A percentile compares a stretch with the other conserved stretches of the same genome.
These are phyloP conservation scores for Chaetogeoica ovagalla DNA, from an alignment of 2,888 invertebrate species.

Conservation along the genomic window DNA sequence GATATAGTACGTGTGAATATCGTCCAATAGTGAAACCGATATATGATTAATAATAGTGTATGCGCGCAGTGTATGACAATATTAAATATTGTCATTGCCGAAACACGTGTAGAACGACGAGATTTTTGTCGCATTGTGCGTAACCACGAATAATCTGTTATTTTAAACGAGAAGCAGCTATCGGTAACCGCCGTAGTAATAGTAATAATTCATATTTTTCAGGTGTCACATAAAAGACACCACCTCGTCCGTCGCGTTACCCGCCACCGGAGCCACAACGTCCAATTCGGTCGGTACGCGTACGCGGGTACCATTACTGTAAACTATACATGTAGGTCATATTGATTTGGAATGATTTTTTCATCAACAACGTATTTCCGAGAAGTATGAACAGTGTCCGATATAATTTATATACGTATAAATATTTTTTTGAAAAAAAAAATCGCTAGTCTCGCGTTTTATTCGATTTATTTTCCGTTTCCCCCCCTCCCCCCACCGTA, in stretches of 20 bases:
- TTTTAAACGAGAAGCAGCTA: conserved; percentile 14
- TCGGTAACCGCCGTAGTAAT: conserved; percentile 1
- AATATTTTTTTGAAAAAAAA: too few relatives aligned
- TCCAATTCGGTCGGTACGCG: not conserved
- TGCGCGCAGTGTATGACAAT: not conserved
- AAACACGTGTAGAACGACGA: not conserved
- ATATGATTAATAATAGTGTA: not conserved
- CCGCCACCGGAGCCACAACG: not conserved
- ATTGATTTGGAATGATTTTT: too few relatives aligned
- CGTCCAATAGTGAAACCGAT: too few relatives aligned
- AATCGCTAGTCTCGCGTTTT: too few relatives aligned
- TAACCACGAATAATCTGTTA: conserved; percentile 7
- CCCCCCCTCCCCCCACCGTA: too few relatives aligned
- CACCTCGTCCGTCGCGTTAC: not conserved
- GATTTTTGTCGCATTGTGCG: conserved; percentile 12
- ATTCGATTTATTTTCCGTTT: too few relatives aligned
- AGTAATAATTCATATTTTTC: conserved; percentile 20
- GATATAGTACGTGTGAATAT: too few relatives aligned
- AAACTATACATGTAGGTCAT: conserved; percentile 3
- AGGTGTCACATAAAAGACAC: conserved; percentile 10
- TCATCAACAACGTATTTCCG: not conserved
- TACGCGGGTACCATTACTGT: not conserved
- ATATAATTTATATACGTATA: too few relatives aligned
- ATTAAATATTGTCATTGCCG: not conserved
- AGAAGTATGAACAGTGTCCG: too few relatives aligned